phyloP scores from a whole-genome alignment of 2,113 vertebrate genomes.

The Neogale vison region DNA sequence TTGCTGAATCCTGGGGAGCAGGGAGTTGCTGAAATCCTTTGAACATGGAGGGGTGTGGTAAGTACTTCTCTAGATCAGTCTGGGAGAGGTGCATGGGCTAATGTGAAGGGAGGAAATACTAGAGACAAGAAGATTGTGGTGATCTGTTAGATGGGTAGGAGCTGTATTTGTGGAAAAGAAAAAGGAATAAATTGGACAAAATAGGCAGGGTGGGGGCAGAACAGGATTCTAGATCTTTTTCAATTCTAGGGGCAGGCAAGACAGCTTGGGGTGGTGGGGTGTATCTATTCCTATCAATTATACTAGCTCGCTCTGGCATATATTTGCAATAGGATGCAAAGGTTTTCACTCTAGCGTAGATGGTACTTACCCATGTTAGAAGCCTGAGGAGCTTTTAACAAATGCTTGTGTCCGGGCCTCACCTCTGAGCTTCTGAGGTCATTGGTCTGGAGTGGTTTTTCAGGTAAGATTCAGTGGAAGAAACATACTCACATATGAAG shows the following conservation, averaged over 20 bases:
- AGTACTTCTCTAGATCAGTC: background rate
- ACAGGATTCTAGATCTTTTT: background rate
- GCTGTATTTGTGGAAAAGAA: background rate
- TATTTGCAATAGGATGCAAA: background rate
- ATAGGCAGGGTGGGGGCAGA: background rate
- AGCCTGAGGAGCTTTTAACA: background rate
- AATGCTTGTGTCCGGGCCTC: background rate
- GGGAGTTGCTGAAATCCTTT: background rate
- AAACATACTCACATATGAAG: background rate
- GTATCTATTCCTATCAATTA: background rate
- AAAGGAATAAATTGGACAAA: background rate
- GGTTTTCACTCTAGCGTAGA: background rate
- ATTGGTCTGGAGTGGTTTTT: background rate
- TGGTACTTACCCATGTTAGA: background rate
- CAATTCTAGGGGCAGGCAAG: background rate
- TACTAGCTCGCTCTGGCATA: background rate
- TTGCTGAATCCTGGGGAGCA: background rate
- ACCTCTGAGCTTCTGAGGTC: background rate
- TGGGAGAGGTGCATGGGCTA: background rate
- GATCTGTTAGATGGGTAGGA: background rate
- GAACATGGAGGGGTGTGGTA: background rate
- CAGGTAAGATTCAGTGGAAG: background rate
- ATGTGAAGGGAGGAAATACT: background rate
- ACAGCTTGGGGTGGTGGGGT: too few relatives aligned
- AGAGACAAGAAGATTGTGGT: background rate